Conservation (phyloP, 2,113 vertebrate genomes). For the Dendrocopos noguchii region DNA sequence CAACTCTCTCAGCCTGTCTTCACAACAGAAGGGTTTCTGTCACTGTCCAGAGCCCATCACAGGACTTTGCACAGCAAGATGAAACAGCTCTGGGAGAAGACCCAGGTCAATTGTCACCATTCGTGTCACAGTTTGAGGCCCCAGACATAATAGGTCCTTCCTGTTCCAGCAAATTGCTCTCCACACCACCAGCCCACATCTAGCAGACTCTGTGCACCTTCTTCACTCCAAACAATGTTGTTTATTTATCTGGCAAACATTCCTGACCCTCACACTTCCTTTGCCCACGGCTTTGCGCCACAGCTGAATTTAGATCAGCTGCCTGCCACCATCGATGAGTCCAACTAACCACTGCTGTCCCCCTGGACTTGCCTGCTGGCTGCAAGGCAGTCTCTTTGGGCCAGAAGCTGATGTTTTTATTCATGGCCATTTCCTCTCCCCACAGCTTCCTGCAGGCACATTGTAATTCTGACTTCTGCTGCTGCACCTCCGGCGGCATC, state of each 20-base stretch:
- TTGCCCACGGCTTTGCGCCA: accelerated
- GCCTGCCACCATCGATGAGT: not conserved
- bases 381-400: not conserved
- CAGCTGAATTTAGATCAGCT: not conserved
- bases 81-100: not conserved
- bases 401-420: not conserved
- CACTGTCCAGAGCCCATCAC: not conserved
- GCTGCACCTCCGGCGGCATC: not conserved
- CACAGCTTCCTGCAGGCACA: not conserved
- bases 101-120: not conserved
- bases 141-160: not conserved
- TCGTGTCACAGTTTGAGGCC: not conserved
- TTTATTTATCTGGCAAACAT: not conserved
- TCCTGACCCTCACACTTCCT: not conserved
- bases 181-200: not conserved
- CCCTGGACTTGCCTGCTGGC: not conserved
- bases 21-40: too few relatives aligned
- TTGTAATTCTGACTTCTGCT: not conserved
- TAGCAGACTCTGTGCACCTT: not conserved
- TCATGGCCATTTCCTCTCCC: not conserved
- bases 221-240: not conserved
- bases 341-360: not conserved
- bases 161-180: not conserved
- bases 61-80: not conserved
- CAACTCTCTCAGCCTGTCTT: too few relatives aligned